Evolutionary conservation across 2,113 vertebrate species (phyloP), one percentile per base, ranked within the genome.

Genomic region (Aix galericulata): DNA sequence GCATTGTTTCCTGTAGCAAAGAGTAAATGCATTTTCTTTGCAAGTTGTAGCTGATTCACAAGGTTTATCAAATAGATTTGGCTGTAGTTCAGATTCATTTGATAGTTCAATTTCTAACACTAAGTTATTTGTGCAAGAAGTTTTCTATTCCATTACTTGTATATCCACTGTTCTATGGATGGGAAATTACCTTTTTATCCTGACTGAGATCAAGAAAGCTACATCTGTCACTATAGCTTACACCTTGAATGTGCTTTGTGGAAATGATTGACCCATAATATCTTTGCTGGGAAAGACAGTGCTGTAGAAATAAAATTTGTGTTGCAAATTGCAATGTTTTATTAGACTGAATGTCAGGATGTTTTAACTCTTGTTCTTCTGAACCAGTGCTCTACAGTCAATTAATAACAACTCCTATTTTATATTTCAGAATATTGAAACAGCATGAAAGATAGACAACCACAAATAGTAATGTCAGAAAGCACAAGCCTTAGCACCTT

Each of bases 21-120:
- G 97, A 95, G 79, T 89, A 94, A 97, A 97, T 86, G 79, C 60
- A 59, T 91, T 96, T 95, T 93, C 86, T 97, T 93, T 94, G 74
- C 96, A 96, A 96, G 66, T 55, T 94, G 36, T 84, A 94, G 77
- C 91, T 91, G 94, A 95, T 95, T 97, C 95, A 94, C 88, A 95
- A 95, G 86, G 94, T 96, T 97, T 97, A 97, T 97, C 95, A 97
- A 97, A 97, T 96, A 97, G 96, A 97, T 98, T 97, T 96, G 96
- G 91, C 86, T 97, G 96, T 94, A 93, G 91, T 96, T 98, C 95
- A 97, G 93, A 97, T 96, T 97, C 93, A 96, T 97, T 96, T 97
- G 96, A 95, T 97, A 96, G 95, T 97, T 98, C 97, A 97, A 88
- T 97, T 97, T 97, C 97, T 96, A 97, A 96, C 94, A 94, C 89